These are phyloP conservation scores for Cyclargus thomasi DNA, from an alignment of 1,140 invertebrate genomes.

Conservation along the genomic window DNA sequence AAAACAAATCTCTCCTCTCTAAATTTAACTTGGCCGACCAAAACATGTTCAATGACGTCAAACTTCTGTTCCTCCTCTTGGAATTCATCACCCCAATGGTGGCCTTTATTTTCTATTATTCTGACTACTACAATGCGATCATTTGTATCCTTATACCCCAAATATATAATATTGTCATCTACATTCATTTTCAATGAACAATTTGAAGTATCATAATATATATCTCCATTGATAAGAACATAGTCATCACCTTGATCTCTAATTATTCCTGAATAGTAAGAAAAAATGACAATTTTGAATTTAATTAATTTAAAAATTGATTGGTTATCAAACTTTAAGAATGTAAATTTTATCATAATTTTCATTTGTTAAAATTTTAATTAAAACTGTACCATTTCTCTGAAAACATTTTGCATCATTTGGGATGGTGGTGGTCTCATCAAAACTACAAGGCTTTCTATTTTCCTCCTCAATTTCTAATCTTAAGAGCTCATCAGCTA, in stretches of 20 bases:
- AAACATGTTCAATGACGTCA: conserved; percentile 62
- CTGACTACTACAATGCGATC: conserved; percentile 46
- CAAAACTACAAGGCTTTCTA: conserved; percentile 22
- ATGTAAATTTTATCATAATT: neutral
- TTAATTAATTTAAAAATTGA: too few relatives aligned
- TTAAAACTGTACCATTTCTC: conserved; percentile 44
- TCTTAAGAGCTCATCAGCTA: conserved; percentile 53
- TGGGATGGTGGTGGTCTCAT: conserved; percentile 27
- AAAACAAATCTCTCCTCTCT: conserved; percentile 70
- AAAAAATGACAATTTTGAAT: neutral
- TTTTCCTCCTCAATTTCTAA: conserved; percentile 45
- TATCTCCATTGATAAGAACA: conserved; percentile 57
- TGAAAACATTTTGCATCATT: conserved; percentile 46
- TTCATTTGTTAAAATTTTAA: neutral
- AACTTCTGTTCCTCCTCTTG: conserved; percentile 53
- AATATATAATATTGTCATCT: conserved; percentile 60
- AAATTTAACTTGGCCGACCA: conserved; percentile 74
- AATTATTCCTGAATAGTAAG: conserved; percentile 51
- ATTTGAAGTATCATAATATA: conserved; percentile 47
- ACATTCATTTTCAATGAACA: conserved; percentile 40
- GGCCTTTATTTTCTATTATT: conserved; percentile 53
- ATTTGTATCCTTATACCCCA: conserved; percentile 52
- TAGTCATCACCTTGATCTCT: conserved; percentile 43
- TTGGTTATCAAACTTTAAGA: too few relatives aligned
- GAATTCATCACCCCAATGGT: conserved; percentile 50